Base-by-base conservation (phyloP, 2,797 vertebrate genomes). In the Dendrocincla tyrannina region DNA sequence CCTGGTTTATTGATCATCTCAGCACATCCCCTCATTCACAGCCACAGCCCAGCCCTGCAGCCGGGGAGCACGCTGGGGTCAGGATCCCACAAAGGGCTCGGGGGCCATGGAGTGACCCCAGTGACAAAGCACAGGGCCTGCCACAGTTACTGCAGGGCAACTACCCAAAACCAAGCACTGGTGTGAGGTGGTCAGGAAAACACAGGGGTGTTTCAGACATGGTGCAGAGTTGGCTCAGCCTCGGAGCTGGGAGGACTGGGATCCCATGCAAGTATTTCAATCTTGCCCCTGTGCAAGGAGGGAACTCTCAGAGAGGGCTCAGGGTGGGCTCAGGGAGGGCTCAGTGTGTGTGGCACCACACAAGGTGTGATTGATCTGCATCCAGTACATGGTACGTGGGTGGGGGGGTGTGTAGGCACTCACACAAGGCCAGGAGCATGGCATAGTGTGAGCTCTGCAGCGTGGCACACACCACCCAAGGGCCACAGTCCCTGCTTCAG, bases 121-220 rank as follows among this genome's bases (percentile, higher is more conserved):
- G 7, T 56, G 73, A 46, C 49, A 84, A 50, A 49, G 55, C 10
- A 2, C 60, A 70, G 67, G 53, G 42, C 15, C 70, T 60, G 33
- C 35, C 1, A 3, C 49, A 14, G 17, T 68, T 59, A 41, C 58
- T 63, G 33, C 7, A 28, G 8, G 16, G 24, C 24, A 73, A 55
- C 35, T 32, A 7, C 39, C 79, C 47, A 19, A 64, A 79, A 12
- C 8, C 3, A 4, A 20, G 42, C 19, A 32, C 8, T 0, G 0
- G 50, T 10, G 25, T 1, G 1, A 52, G 58, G 33, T 11, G 7
- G 7, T 17, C 49, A 58, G 64, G 19, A 13, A 58, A 33, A 11
- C 0, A 0, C 32, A 0, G 4, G 44, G 77, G 6, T 32, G 49
- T 44, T 63, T 28, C 0, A 1, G n/a, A 35, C 0, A 0, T 3